A percentile compares a stretch with the other conserved stretches of the same genome.
Conservation (phyloP, 2,113 vertebrate species). For the Fregata magnificens region DNA sequence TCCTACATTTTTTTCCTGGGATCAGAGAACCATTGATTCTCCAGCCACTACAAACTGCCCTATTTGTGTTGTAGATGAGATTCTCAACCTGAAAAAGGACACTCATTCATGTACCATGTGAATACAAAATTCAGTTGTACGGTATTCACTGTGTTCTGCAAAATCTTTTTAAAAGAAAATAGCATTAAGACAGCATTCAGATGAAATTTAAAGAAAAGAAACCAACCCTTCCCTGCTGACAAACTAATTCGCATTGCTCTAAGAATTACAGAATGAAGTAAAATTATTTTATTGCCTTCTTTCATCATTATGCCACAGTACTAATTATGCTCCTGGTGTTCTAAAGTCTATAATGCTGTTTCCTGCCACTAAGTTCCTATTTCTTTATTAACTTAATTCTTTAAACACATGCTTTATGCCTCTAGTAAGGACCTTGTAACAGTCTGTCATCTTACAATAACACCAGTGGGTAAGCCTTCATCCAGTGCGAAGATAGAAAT, state of each 20-base stretch:
- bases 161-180: background rate
- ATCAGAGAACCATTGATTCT: background rate
- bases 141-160: background rate
- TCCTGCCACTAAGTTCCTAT: constrained; percentile 1
- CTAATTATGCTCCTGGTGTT: constrained; percentile 39
- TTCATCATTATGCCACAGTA: constrained; percentile 21
- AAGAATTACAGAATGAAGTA: constrained; percentile 30
- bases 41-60: background rate
- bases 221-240: background rate
- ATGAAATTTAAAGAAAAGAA: constrained; percentile 13
- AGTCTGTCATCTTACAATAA: background rate
- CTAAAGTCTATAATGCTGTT: constrained; percentile 9
- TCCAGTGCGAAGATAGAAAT: background rate
- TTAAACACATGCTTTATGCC: constrained; percentile 12
- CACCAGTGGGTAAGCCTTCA: background rate
- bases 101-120: background rate
- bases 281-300: constrained; percentile 51
- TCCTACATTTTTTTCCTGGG: background rate
- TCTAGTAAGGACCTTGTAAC: background rate
- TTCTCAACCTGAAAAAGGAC: background rate
- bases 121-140: background rate
- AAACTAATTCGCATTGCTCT: constrained; percentile 23
- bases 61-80: background rate
- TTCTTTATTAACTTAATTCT: constrained; percentile 47
- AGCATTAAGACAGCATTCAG: background rate